Evolutionary conservation across 2,113 vertebrate genomes (phyloP), one percentile per base, ranked within the genome.

Genomic region (Microcebus ravelobensis): DNA sequence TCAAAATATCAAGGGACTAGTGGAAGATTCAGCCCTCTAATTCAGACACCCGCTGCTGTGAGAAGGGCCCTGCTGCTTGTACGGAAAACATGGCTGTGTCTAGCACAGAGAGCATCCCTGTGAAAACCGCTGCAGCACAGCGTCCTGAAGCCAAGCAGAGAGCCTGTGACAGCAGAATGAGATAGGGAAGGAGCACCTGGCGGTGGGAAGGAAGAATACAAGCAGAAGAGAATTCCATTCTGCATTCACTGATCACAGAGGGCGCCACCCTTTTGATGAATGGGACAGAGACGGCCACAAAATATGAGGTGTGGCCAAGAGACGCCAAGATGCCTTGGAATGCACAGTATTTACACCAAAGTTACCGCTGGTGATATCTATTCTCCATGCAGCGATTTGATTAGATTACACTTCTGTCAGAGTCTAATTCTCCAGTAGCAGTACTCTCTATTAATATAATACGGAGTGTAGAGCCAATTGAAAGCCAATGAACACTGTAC

Each of bases 341-440:
- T 2, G 9, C 11, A 31, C 6, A 29, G 34, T 25, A 1, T 8
- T 59, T n/a, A 77, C 17, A 45, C 8, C 14, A 1, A 25, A 29
- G 29, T 50, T 25, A 11, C 31, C 4, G 14, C 8, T 0, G 2
- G 8, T 1, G 3, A 9, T 1, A 8, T 39, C 36, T 52, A 1
- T 20, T 36, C 48, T 42, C 83, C 73, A 25, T 0, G 8, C 1
- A 6, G 12, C 17, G 34, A 0, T 21, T 42, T 8, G 14, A 6
- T 17, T n/a, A 48, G 1, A 18, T 27, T 18, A 13, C 4, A 36
- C 23, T 42, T 77, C n/a, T 25, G 34, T 29, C 42, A 31, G 1
- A 70, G 10, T 68, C 27, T 20, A 39, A 84, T 12, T 25, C 45
- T 12, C n/a, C 21, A 1, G 0, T 9, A 81, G 68, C 3, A 63